Evolutionary conservation across 2,113 vertebrate genomes (phyloP), one percentile per base, ranked within the genome.

Genomic region (Otocyon megalotis): DNA sequence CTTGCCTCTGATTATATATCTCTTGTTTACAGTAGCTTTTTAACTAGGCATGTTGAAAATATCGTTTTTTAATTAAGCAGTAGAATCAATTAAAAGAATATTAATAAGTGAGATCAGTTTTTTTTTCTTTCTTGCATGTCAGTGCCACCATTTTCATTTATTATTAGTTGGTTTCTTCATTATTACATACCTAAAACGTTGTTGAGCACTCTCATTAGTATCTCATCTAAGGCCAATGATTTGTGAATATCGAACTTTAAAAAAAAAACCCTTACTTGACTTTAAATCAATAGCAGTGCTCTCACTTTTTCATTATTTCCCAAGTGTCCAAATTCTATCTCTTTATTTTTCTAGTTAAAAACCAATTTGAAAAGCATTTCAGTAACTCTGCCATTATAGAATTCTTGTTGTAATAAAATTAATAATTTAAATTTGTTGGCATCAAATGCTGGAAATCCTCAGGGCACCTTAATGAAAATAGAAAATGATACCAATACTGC

Each of bases 361-460:
- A 96, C 50, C 54, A 96, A 94, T 96, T 97, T 95, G 85, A 87
- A 97, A 97, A 84, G 30, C 65, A 96, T 96, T 96, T 98, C 8
- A 76, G 92, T 97, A 94, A 89, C 76, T 95, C 77, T 95, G 72
- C 48, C 88, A 95, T 97, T 96, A 91, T 94, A 94, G 43, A 96
- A 95, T 93, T 94, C 65, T 94, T 94, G 63, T 95, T 95, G 56
- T 93, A 96, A 98, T 97, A 97, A 98, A 98, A 98, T 98, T 97
- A 97, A 98, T 98, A 97, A 97, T 97, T 97, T 98, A 98, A 96
- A 98, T 96, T 94, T 97, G 77, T 95, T 98, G 97, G 88, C 97
- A 95, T 97, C 62, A 86, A 86, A 87, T 96, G n/a, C 28, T 97
- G 17, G 56, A 94, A 96, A 60, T 93, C 94, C 88, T 96, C 62